Conservation (phyloP, 2,113 vertebrate species). For the Psittacus erithacus region DNA sequence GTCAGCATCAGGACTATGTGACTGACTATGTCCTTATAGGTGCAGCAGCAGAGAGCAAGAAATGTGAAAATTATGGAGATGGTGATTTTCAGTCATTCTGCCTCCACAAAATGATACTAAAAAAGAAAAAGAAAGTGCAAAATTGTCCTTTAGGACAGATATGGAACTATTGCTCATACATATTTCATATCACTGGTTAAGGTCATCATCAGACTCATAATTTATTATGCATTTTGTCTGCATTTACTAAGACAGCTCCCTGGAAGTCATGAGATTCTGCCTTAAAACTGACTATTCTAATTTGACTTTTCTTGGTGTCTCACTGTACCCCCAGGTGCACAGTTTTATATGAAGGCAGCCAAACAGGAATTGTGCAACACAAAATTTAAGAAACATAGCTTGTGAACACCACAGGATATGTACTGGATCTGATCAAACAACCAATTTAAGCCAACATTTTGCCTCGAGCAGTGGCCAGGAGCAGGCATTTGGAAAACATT, state of each 20-base stretch:
- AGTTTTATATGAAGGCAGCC: neutral
- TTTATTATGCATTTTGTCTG: neutral
- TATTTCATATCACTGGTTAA: neutral
- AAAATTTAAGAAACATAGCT: neutral
- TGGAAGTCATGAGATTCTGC: neutral
- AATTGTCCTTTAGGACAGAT: neutral
- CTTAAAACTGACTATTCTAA: neutral
- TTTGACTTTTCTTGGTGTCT: neutral
- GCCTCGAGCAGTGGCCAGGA: neutral
- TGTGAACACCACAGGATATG: neutral
- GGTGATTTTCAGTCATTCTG: neutral
- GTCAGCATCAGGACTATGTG: neutral
- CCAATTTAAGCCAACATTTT: neutral
- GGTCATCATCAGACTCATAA: neutral
- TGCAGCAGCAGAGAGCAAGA: neutral
- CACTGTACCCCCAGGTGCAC: neutral
- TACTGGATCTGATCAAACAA: neutral
- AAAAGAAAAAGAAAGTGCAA: neutral
- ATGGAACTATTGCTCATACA: neutral
- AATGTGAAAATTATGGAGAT: neutral
- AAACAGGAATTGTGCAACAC: neutral
- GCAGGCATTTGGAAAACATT: neutral
- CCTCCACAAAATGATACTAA: neutral
- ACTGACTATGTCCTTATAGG: neutral
- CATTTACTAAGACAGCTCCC: neutral